Evolutionary conservation across 1,140 invertebrate genomes (phyloP), one percentile per base, ranked within the genome.

Genomic region (Drosophila santomea): DNA sequence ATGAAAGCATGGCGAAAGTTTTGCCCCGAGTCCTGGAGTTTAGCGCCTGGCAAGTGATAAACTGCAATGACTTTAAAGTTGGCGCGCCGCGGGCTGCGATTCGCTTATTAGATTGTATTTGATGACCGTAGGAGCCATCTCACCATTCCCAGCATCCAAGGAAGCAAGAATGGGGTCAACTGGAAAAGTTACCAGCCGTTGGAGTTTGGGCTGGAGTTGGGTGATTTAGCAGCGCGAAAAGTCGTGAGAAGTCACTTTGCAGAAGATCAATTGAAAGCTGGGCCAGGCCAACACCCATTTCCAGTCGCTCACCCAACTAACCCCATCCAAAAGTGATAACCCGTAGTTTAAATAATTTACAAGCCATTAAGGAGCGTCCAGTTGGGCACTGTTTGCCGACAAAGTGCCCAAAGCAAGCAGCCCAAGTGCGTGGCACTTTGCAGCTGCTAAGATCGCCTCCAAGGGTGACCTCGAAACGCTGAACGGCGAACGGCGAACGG

Each of bases 41-140:
- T 82, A 88, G 83, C 82, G 83, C 79, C 74, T 59, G 78, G 61
- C 75, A 78, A 72, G 69, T 79, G 83, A 86, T 88, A 86, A 88
- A 86, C 77, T 78, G 81, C 62, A 77, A 58, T 64, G 80, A 64
- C 76, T 80, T 61, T 45, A 32, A 64, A 68, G 73, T 73, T 75
- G 59, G 25, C 39, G 7, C 39, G 68, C 69, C 58, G n/a, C 25
- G 12, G 17, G 51, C 43, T n/a, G 38, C 47, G 45, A 43, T 57
- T 38, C 57, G 55, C 32, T 77, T 77, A 77, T 76, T 76, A 77
- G 74, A 77, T 77, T 77, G 62, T 68, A 68, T 77, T 77, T 77
- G 61, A 75, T 75, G 73, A 35, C 36, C 59, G 45, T 48, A 11
- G 11, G 41, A 28, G 4, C 61, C 43, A 3, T 17, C 11, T 25